These are phyloP conservation scores for Ceratotherium simum DNA, from an alignment of 2,113 vertebrate species.

Conservation along the genomic window DNA sequence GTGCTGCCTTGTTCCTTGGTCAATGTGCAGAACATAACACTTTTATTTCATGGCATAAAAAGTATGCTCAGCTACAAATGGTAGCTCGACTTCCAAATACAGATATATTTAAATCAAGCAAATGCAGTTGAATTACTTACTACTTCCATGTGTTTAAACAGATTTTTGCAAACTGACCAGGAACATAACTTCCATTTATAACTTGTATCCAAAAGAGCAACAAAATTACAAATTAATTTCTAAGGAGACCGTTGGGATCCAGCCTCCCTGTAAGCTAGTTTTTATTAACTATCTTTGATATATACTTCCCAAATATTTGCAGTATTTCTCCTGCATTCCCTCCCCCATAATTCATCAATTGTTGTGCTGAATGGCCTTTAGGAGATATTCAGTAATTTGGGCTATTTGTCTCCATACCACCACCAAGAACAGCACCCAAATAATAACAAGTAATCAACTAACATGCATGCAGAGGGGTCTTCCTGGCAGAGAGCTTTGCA, in stretches of 20 bases:
- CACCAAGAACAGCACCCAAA: background rate
- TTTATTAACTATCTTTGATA: background rate
- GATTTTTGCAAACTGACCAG: background rate
- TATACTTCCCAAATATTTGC: too few species aligned
- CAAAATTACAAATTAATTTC: background rate
- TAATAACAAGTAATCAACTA: fast-evolving
- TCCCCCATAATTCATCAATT: background rate
- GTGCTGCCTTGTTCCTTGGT: fast-evolving
- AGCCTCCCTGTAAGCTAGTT: background rate
- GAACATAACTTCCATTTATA: background rate
- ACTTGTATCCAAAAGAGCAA: background rate
- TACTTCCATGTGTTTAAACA: background rate
- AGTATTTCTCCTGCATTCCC: background rate
- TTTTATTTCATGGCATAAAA: fast-evolving
- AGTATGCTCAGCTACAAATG: background rate
- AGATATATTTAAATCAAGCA: background rate
- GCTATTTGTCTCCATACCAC: background rate
- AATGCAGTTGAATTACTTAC: background rate
- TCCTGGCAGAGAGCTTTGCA: background rate
- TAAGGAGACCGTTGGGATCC: background rate
- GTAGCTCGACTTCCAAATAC: too few species aligned
- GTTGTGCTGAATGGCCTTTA: background rate
- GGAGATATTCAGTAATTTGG: fast-evolving
- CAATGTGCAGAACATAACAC: fast-evolving
- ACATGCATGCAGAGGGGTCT: fast-evolving